Evolutionary conservation across 2,797 vertebrate genomes (phyloP).

Genomic region (Poeciliopsis infans): DNA sequence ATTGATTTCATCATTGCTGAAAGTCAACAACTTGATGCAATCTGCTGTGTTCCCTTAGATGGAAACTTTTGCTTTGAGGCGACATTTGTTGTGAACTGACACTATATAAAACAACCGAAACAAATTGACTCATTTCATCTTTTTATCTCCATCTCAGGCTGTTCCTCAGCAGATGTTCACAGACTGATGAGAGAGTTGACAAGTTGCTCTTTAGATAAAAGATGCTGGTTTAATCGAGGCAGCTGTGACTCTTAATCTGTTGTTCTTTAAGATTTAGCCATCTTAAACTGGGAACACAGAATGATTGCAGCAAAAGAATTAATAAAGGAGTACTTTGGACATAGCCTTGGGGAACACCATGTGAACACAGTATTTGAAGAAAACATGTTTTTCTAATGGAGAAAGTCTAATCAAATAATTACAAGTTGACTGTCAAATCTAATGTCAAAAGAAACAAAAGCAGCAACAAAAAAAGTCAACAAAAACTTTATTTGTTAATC

Average conservation of each 20-base stretch:
- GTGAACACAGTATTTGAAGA: background rate
- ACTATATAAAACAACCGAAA: too few species aligned
- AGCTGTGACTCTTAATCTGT: background rate
- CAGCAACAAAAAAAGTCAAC: background rate
- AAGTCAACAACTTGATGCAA: too few species aligned
- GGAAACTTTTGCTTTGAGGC: too few species aligned
- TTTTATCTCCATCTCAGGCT: background rate
- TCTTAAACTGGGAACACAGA: background rate
- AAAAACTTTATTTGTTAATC: background rate
- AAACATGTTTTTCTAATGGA: background rate
- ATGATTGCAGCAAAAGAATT: background rate
- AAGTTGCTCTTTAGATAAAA: background rate
- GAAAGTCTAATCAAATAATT: background rate
- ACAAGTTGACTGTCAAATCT: background rate
- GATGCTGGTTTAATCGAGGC: background rate
- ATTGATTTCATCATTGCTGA: slow-evolving; percentile 8
- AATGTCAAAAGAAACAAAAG: background rate
- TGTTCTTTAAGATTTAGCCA: background rate
- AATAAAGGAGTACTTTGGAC: background rate
- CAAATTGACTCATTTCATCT: background rate
- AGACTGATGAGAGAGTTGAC: background rate
- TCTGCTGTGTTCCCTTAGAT: too few species aligned
- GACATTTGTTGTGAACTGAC: too few species aligned
- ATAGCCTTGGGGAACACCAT: background rate
- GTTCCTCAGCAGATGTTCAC: too few species aligned